Percentiles rank a stretch among this genome's conserved stretches.
phyloP scores from a whole-genome alignment of 1,140 invertebrate genomes.

The Procambarus clarkii region DNA sequence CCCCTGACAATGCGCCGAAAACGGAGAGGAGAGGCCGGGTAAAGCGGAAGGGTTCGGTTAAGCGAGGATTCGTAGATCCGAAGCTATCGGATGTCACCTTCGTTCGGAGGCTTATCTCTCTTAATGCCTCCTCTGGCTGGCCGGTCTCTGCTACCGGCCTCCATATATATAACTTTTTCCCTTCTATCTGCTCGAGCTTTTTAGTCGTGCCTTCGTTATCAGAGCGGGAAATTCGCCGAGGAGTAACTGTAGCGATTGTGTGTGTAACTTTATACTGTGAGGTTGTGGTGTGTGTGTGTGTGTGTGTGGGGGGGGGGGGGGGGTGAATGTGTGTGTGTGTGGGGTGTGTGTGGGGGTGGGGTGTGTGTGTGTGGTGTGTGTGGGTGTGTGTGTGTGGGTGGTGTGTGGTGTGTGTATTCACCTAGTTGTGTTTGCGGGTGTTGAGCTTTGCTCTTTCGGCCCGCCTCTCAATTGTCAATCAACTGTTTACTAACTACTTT shows the following conservation, averaged over 20 bases:
- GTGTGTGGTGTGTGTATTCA: no score
- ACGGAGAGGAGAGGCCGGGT: background rate
- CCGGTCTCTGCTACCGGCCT: background rate
- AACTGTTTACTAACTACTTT: no score
- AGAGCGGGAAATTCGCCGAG: background rate
- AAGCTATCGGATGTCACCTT: conserved; percentile 1
- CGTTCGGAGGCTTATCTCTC: background rate
- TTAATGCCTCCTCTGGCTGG: background rate
- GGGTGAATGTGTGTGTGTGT: background rate
- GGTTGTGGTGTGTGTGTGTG: background rate
- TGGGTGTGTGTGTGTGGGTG: no score
- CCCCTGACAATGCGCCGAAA: no score
- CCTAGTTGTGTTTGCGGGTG: no score
- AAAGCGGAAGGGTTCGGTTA: background rate
- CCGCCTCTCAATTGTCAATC: no score
- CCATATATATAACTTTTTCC: background rate
- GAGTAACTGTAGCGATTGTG: background rate
- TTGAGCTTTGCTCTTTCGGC: no score
- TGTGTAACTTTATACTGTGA: no score
- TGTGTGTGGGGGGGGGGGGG: no score
- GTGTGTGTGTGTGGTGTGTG: background rate
- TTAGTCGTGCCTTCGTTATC: background rate
- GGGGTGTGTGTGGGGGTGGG: no score
- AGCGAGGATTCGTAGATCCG: background rate
- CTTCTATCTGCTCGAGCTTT: background rate